Conservation (phyloP, 1,140 invertebrate species). For the Drosophila sechellia region DNA sequence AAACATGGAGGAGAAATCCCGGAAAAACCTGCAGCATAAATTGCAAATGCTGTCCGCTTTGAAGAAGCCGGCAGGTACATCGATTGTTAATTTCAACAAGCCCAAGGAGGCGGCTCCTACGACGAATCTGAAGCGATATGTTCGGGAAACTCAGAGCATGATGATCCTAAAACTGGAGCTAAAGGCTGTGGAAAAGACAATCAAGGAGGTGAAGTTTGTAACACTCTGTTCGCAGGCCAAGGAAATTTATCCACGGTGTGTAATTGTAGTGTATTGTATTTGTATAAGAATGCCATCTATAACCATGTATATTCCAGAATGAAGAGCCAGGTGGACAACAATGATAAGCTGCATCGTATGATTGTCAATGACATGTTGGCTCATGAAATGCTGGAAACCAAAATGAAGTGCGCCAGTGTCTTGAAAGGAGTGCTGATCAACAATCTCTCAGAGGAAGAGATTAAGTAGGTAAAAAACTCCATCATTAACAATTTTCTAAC, state of each 20-base stretch:
- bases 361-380: slow-evolving; percentile 70
- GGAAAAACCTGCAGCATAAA: slow-evolving; percentile 65
- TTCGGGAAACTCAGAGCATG: slow-evolving; percentile 77
- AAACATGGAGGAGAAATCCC: slow-evolving; percentile 58
- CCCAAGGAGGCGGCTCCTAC: slow-evolving; percentile 27
- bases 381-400: slow-evolving; percentile 65
- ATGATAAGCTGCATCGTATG: slow-evolving; percentile 69
- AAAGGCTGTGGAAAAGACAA: slow-evolving; percentile 68
- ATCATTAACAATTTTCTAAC: fast-evolving
- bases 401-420: slow-evolving; percentile 74
- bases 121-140: slow-evolving; percentile 65
- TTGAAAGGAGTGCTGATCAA: slow-evolving; percentile 68
- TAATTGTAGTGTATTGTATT: not conserved
- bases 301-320: slow-evolving; percentile 45
- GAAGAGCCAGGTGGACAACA: slow-evolving; percentile 79
- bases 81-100: not conserved
- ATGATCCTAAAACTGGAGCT: slow-evolving; percentile 65
- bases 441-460: slow-evolving; percentile 76
- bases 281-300: not conserved
- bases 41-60: slow-evolving; percentile 55
- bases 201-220: slow-evolving; percentile 74
- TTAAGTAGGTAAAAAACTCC: slow-evolving; percentile 45
- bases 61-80: slow-evolving; percentile 12
- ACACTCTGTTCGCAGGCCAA: slow-evolving; percentile 72
- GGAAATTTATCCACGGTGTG: slow-evolving; percentile 77